Evolutionary conservation across 2,888 invertebrate species (phyloP).

Genomic region (Neria commutata): DNA sequence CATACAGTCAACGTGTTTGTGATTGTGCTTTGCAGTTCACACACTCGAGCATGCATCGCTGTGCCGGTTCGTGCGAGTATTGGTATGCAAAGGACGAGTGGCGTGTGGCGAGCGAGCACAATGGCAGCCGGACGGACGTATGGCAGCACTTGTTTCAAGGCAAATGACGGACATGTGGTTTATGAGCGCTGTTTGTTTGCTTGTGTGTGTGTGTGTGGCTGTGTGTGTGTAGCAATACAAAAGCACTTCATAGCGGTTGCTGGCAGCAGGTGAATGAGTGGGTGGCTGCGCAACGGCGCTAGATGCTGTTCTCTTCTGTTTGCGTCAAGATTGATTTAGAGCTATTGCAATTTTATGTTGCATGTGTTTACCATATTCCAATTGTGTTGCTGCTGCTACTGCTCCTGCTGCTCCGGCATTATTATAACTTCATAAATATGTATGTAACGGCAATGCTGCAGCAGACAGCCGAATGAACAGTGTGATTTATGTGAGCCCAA

Average conservation of each 20-base stretch:
- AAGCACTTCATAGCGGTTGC: background rate
- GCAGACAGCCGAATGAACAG: too few species aligned
- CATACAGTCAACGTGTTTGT: too few species aligned
- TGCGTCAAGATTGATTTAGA: constrained; percentile 15
- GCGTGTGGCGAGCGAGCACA: background rate
- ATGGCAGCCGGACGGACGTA: background rate
- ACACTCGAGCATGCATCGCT: too few species aligned
- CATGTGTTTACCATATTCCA: background rate
- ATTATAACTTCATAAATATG: too few species aligned
- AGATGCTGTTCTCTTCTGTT: background rate
- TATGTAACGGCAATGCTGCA: too few species aligned
- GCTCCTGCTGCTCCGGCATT: too few species aligned
- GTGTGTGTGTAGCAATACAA: background rate
- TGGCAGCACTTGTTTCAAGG: background rate
- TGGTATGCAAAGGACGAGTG: background rate
- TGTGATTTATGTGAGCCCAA: too few species aligned
- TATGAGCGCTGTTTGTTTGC: background rate
- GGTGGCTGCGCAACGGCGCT: background rate
- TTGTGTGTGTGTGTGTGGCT: background rate
- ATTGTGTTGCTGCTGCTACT: background rate
- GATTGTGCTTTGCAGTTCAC: too few species aligned
- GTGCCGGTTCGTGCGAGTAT: too few species aligned
- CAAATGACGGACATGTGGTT: constrained; percentile 10
- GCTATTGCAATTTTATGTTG: constrained; percentile 1
- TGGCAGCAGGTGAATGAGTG: background rate